phyloP scores from a whole-genome alignment of 2,797 vertebrate genomes.

The Syndactyla subalaris region DNA sequence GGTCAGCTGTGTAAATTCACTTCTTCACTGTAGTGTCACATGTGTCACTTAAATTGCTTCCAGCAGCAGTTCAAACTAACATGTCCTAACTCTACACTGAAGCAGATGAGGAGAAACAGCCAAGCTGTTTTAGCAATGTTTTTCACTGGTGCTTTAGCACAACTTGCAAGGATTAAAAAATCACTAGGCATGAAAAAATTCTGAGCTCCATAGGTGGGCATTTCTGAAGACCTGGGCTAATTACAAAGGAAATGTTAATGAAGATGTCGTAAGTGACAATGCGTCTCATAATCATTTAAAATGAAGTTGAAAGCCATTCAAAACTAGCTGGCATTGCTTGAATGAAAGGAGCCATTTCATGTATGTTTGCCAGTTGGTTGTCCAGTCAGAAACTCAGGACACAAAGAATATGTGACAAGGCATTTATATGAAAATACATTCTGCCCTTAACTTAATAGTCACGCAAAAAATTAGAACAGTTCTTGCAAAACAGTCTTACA shows the following conservation, averaged over 20 bases:
- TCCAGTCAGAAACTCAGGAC: background rate
- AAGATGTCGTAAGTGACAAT: background rate
- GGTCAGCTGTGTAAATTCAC: background rate
- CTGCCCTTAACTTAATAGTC: background rate
- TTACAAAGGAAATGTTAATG: background rate
- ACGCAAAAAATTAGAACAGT: background rate
- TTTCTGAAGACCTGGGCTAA: background rate
- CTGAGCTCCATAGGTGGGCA: background rate
- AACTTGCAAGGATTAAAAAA: background rate
- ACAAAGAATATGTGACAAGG: background rate
- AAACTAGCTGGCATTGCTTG: background rate
- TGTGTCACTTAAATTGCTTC: background rate
- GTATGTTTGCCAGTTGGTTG: background rate
- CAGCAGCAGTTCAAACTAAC: background rate
- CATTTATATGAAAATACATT: background rate
- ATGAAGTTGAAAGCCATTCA: constrained; percentile 14
- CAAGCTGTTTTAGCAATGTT: background rate
- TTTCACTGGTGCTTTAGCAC: background rate
- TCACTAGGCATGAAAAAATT: background rate
- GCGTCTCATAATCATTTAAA: background rate
- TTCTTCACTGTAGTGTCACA: background rate
- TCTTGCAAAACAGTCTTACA: background rate
- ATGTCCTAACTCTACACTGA: background rate
- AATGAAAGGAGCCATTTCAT: background rate
- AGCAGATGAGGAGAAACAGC: background rate